Conservation (phyloP, 2,797 vertebrate genomes). For the Neosilurus hyrtlii region DNA sequence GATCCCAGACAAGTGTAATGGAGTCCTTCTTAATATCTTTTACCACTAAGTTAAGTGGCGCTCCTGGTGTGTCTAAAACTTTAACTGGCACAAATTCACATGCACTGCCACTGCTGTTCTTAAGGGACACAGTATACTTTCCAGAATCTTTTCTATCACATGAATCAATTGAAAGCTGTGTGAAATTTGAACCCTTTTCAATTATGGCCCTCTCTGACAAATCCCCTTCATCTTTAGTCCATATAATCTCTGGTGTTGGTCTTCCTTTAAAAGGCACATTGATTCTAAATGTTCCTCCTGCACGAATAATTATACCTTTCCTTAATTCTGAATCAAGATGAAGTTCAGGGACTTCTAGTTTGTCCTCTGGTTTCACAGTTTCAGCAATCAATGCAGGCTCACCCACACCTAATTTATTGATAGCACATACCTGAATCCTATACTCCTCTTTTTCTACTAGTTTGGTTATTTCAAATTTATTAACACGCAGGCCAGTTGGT, state of each 20-base stretch:
- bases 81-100: slow-evolving; percentile 92
- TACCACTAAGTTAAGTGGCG: slow-evolving; percentile 86
- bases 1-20: slow-evolving; percentile 86
- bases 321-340: slow-evolving; percentile 93
- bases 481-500: slow-evolving; percentile 86
- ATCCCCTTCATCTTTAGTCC: slow-evolving; percentile 91
- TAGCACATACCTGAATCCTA: slow-evolving; percentile 89
- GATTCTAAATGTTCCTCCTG: slow-evolving; percentile 89
- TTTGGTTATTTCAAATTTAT: slow-evolving; percentile 92
- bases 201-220: slow-evolving; percentile 86
- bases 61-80: slow-evolving; percentile 91
- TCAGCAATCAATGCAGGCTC: slow-evolving; percentile 85
- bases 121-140: slow-evolving; percentile 86
- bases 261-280: slow-evolving; percentile 93
- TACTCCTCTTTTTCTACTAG: slow-evolving; percentile 92
- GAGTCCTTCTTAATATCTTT: slow-evolving; percentile 91
- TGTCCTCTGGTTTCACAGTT: slow-evolving; percentile 91
- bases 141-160: slow-evolving; percentile 95
- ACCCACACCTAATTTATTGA: slow-evolving; percentile 95
- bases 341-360: slow-evolving; percentile 88
- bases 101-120: slow-evolving; percentile 90
- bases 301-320: slow-evolving; percentile 90
- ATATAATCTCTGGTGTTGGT: slow-evolving; percentile 88
- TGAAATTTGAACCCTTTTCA: slow-evolving; percentile 86
- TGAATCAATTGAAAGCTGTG: slow-evolving; percentile 92